Evolutionary conservation across 35 echinoderm and acorn worm genomes (phyloP), one percentile per base, ranked within the genome.

Genomic region (Patiria miniata): DNA sequence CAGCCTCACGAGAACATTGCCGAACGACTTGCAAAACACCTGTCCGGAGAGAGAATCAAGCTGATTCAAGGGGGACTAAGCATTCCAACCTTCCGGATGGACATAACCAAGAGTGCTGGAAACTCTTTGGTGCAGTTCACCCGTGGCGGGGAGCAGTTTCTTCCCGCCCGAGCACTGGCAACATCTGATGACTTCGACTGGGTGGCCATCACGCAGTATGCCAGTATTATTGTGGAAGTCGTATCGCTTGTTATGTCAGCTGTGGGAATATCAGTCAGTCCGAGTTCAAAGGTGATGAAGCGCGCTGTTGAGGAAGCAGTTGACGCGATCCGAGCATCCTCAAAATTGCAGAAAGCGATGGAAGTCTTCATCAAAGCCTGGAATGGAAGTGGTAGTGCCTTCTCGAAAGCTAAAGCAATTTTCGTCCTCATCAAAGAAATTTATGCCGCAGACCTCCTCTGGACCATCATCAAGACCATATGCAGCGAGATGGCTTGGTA

Each of bases 21-120:
- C 8, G 22, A 76, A 42, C 32, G 79, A 8, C 39, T 89, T 28
- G 33, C 79, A 26, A 89, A 89, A 81, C 79, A 89, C 12, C 59
- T 89, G 1, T 81, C 87, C 19, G 21, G 36, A 29, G 59, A 89
- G 1, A 83, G 87, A 59, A 81, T 89, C 21, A 76, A 89, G 23
- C 57, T 89, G 16, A 83, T 89, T 26, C 18, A 33, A 29, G 79
- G 52, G 5, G 87, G 78, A 40, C 87, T 89, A 15, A 81, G 29
- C 21, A 83, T 89, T 28, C 80, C 87, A 17, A 89, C 87, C 10
- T 89, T 83, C 79, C 18, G 80, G 19, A 42, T 89, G 87, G 28
- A 53, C 7, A 50, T 89, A 29, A 23, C n/a, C 39, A 69, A 56
- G 79, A 80, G 83, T 37, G 21, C 73, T 59, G 80, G 79, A 8